Evolutionary conservation across 2,113 vertebrate species (phyloP).

Genomic region (Ceyx margarethae): DNA sequence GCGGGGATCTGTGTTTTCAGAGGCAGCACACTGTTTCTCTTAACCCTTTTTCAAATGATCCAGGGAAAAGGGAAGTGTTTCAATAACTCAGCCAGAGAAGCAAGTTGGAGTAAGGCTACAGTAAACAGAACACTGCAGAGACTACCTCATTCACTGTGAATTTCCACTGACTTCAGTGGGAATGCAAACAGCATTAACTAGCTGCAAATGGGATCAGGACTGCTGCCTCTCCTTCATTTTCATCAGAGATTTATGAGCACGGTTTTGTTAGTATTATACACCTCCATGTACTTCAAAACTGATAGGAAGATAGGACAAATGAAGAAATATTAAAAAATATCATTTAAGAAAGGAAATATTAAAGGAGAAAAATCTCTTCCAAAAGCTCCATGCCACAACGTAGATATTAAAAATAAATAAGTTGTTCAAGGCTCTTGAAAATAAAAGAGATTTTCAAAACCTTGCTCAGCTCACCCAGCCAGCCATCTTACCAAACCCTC

Average conservation of each 20-base stretch:
- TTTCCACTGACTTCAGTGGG: neutral
- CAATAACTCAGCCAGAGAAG: neutral
- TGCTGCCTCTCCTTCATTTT: neutral
- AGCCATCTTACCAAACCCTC: neutral
- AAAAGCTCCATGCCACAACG: neutral
- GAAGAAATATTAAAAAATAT: neutral
- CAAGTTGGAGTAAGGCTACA: neutral
- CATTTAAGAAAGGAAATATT: neutral
- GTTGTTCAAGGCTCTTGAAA: neutral
- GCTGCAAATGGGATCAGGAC: neutral
- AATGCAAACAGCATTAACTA: neutral
- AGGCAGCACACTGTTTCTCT: neutral
- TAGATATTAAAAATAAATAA: neutral
- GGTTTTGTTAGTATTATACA: neutral
- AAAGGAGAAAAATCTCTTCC: neutral
- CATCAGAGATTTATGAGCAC: neutral
- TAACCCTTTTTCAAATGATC: neutral
- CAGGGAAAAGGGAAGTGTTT: neutral
- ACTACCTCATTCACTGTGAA: neutral
- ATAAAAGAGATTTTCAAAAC: neutral
- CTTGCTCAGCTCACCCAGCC: rapidly evolving
- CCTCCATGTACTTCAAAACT: neutral
- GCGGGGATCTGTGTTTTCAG: neutral
- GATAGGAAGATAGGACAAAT: neutral
- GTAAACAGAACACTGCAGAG: neutral